Evolutionary conservation across 2,113 vertebrate genomes (phyloP).

Genomic region (Sturnus vulgaris): DNA sequence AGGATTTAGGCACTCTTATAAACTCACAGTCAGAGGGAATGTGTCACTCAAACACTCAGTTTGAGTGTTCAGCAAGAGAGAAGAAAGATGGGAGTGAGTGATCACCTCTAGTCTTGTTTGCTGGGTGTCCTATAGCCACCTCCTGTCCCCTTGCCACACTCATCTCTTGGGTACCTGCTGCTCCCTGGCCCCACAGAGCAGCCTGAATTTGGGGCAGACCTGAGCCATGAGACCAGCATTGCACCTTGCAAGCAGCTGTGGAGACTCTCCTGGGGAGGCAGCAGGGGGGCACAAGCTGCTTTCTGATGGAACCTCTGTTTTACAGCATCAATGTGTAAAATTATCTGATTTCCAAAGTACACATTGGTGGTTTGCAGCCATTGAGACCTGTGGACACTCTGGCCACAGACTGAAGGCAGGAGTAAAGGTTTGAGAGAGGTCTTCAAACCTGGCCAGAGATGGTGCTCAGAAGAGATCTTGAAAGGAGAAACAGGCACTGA

Average conservation of each 20-base stretch:
- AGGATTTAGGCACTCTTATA: background rate
- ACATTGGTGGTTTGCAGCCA: background rate
- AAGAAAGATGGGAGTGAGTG: background rate
- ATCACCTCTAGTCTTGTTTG: background rate
- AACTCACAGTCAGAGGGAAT: rapidly evolving
- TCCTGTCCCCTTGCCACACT: background rate
- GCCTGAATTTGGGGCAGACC: background rate
- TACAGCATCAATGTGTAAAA: background rate
- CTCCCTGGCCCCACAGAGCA: rapidly evolving
- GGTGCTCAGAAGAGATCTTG: background rate
- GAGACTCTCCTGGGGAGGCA: background rate
- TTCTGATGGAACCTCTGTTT: background rate
- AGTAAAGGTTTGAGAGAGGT: background rate
- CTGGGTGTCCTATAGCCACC: background rate
- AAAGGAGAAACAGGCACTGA: background rate
- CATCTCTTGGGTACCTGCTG: background rate
- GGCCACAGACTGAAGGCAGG: background rate
- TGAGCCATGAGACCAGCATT: background rate
- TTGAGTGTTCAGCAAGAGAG: background rate
- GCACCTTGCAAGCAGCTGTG: background rate
- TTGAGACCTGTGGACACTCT: background rate
- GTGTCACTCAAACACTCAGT: background rate
- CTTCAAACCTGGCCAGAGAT: background rate
- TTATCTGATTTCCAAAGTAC: background rate
- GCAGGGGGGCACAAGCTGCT: background rate